phyloP scores from a whole-genome alignment of 2,797 vertebrate species.

The Sebastes itinus region DNA sequence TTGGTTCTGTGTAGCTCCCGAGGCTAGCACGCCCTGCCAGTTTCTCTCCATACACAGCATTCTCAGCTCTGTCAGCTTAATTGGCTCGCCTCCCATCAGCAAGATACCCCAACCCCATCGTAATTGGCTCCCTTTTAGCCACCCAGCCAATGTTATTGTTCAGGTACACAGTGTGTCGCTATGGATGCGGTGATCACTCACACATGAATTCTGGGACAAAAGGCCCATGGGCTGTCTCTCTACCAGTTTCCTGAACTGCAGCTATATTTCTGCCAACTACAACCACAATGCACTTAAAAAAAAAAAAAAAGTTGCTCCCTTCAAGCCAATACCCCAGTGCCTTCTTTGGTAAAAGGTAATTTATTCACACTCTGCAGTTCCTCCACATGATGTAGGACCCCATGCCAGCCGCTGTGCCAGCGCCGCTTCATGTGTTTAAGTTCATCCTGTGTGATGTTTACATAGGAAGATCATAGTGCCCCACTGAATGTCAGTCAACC shows the following conservation, averaged over 20 bases:
- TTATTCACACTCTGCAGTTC: slow-evolving; percentile 48
- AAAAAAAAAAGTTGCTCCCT: slow-evolving; percentile 3
- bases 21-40: slow-evolving; percentile 60
- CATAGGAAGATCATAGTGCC: slow-evolving; percentile 53
- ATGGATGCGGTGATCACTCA: slow-evolving; percentile 73
- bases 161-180: slow-evolving; percentile 73
- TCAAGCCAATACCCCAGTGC: slow-evolving; percentile 21
- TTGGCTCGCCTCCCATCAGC: slow-evolving; percentile 80
- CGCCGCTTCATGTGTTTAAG: slow-evolving; percentile 48
- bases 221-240: slow-evolving; percentile 55
- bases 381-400: slow-evolving; percentile 48
- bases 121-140: slow-evolving; percentile 81
- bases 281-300: slow-evolving; percentile 28
- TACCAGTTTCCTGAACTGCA: slow-evolving; percentile 36
- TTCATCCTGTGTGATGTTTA: slow-evolving; percentile 68
- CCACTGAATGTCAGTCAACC: slow-evolving; percentile 57
- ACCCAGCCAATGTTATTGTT: slow-evolving; percentile 78
- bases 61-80: slow-evolving; percentile 80
- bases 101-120: slow-evolving; percentile 66
- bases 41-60: slow-evolving; percentile 56
- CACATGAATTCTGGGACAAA: slow-evolving; percentile 73
- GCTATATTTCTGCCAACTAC: slow-evolving; percentile 51
- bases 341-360: slow-evolving; percentile 51
- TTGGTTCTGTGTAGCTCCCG: slow-evolving; percentile 56
- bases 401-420: slow-evolving; percentile 50